Conservation (phyloP, 2,888 invertebrate genomes). For the Teleogryllus oceanicus region DNA sequence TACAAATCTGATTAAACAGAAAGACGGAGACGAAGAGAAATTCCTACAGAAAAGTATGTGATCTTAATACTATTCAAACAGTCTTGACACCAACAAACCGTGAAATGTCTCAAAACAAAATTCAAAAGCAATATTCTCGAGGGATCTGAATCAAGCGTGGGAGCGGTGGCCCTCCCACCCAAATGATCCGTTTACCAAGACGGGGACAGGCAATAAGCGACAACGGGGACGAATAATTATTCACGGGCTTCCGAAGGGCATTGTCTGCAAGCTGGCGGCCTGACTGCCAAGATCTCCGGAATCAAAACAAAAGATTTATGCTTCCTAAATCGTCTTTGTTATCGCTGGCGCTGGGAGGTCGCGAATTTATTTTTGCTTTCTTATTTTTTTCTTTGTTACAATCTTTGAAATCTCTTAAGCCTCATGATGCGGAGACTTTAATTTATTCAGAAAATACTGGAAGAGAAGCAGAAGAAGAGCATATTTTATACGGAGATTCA, state of each 20-base stretch:
- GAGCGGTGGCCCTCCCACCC: neutral
- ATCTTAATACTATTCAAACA: no score
- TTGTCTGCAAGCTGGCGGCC: neutral
- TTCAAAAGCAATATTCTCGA: no score
- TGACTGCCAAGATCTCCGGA: neutral
- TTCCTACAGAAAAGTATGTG: no score
- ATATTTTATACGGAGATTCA: constrained; percentile 47
- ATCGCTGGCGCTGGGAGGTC: constrained; percentile 19
- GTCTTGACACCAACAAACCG: no score
- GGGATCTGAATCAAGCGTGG: no score
- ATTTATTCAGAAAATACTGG: constrained; percentile 32
- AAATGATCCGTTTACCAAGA: neutral
- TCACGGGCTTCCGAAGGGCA: neutral
- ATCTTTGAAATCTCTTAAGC: constrained; percentile 32
- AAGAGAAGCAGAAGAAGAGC: constrained; percentile 43
- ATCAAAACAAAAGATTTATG: constrained; percentile 27
- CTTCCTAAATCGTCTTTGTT: constrained; percentile 27
- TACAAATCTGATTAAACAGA: no score
- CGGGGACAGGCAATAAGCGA: neutral
- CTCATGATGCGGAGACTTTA: constrained; percentile 31
- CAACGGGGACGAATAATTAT: neutral
- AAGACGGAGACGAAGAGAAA: no score
- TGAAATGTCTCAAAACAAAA: no score
- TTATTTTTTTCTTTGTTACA: constrained; percentile 27
- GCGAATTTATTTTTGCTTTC: constrained; percentile 24